phyloP scores from a whole-genome alignment of 2,888 invertebrate species.

The Miltochrista miniata region DNA sequence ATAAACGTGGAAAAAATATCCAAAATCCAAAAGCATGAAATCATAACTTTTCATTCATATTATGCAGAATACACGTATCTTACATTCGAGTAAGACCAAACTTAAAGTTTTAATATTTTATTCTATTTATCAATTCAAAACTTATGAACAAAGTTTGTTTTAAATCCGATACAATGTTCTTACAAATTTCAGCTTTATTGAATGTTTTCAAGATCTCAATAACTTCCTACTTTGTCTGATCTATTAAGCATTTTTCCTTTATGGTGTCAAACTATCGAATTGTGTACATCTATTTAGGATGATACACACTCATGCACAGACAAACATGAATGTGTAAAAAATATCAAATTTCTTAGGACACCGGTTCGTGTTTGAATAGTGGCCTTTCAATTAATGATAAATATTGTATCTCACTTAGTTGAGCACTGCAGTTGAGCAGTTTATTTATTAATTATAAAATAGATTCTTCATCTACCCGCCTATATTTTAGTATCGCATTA shows the following conservation, averaged over 20 bases:
- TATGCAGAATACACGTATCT: too few species aligned
- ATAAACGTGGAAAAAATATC: too few species aligned
- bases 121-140: too few species aligned
- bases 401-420: conserved; percentile 17
- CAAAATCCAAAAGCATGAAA: too few species aligned
- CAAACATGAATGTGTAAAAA: not conserved
- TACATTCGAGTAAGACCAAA: too few species aligned
- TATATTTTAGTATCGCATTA: conserved; percentile 33
- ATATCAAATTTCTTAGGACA: too few species aligned
- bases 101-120: too few species aligned
- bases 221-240: not conserved
- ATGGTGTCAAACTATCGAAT: conserved; percentile 6
- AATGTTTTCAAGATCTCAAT: not conserved
- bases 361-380: too few species aligned
- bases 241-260: conserved; percentile 12
- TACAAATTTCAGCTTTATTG: not conserved
- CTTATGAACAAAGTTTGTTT: too few species aligned
- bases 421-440: conserved; percentile 19
- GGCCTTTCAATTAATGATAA: conserved; percentile 21
- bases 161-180: too few species aligned
- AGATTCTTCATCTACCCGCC: conserved; percentile 32
- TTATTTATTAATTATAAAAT: conserved; percentile 12
- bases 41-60: too few species aligned
- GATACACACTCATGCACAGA: not conserved
- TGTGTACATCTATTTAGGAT: not conserved